These are phyloP conservation scores for Pituophis catenifer DNA, from an alignment of 2,113 vertebrate genomes.

Conservation along the genomic window DNA sequence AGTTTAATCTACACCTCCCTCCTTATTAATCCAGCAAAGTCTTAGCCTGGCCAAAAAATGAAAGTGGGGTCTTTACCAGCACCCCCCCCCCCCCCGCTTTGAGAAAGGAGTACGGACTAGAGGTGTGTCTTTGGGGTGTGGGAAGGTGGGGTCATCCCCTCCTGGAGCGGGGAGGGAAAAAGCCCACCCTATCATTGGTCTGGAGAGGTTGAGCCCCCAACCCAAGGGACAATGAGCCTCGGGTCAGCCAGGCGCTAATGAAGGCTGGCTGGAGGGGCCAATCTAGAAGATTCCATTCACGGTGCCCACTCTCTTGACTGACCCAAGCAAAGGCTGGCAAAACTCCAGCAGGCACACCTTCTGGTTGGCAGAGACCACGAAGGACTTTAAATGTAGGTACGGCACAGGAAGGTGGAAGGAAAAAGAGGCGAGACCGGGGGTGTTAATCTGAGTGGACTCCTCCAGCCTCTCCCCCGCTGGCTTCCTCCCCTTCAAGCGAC, in stretches of 20 bases:
- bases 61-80: background rate
- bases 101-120: background rate
- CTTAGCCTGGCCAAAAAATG: background rate
- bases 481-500: background rate
- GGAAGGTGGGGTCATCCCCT: background rate
- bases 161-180: background rate
- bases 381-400: background rate
- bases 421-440: background rate
- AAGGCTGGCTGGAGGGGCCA: background rate
- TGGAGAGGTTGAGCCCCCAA: background rate
- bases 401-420: background rate
- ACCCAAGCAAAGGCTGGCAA: background rate
- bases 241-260: background rate
- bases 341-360: too few species aligned
- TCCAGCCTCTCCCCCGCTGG: background rate
- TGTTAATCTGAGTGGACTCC: too few species aligned
- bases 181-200: background rate
- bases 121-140: background rate
- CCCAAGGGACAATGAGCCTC: background rate
- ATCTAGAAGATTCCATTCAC: background rate
- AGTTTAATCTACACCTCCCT: background rate
- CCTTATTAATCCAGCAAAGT: background rate
- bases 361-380: background rate
- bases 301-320: background rate
- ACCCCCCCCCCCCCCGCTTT: accelerated